Base-by-base conservation (phyloP, 2,797 vertebrate genomes). In the Fistularia tabacaria region DNA sequence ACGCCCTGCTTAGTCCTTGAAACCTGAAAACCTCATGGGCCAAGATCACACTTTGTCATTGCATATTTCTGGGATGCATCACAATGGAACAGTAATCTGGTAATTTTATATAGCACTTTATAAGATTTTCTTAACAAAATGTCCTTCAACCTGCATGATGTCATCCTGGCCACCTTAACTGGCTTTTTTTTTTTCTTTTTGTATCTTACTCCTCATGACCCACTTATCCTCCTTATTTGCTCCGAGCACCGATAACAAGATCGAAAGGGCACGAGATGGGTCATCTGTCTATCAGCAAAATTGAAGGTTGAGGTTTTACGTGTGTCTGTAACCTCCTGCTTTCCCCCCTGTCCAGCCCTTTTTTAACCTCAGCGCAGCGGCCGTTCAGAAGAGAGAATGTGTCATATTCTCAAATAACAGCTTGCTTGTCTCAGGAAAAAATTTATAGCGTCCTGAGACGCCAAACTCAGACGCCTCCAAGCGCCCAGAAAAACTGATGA, bases 181-280 rank as follows among this genome's bases (percentile, higher is more conserved):
- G 51, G 64, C 56, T 55, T 62, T 77, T 71, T 64, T 40, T 43
- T 3, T 43, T 9, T 62, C 64, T 62, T 74, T 13, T 66, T 80
- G 70, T 81, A 51, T 79, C 66, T 50, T 51, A 59, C 57, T 56
- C 68, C 57, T 62, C 49, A 51, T 41, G 14, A 6, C 54, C 62
- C 52, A 0, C 37, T 50, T 44, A 12, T 50, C 50, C 54, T 59
- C 46, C 48, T 47, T 10, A 14, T 58, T 64, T 51, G 62, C 47
- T 48, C 71, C 50, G 64, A 77, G 83, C 51, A 57, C 57, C 6
- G 48, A 57, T 81, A 87, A 88, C 74, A 60, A 81, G 86, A 87
- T 88, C 58, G 62, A 77, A 72, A 74, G 75, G 76, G 13, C 70
- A 69, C 14, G 54, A 62, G 49, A 66, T 56, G 51, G 64, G 37